Conservation (phyloP, 2,888 invertebrate species). For the Lamellibrachia columna region DNA sequence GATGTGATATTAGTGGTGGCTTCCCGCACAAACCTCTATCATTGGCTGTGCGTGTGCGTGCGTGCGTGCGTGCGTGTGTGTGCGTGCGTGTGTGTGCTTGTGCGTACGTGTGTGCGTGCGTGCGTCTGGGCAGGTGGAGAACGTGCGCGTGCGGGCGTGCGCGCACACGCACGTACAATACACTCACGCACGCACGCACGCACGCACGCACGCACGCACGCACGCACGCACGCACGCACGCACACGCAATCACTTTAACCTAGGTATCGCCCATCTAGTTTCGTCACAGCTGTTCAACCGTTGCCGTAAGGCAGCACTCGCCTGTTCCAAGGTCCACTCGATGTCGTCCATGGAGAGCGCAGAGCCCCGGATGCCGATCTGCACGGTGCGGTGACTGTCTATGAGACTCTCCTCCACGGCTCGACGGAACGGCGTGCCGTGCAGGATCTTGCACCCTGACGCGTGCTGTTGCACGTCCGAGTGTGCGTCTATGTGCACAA, state of each 20-base stretch:
- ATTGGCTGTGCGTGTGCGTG: neutral
- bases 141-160: neutral
- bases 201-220: neutral
- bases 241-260: no score
- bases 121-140: neutral
- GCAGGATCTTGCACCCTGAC: constrained; percentile 59
- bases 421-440: constrained; percentile 59
- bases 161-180: neutral
- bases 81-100: neutral
- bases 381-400: constrained; percentile 55
- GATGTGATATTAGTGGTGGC: neutral
- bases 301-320: neutral
- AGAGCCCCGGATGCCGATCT: constrained; percentile 62
- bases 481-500: constrained; percentile 65
- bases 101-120: neutral
- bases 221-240: neutral
- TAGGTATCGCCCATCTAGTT: no score
- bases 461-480: constrained; percentile 56
- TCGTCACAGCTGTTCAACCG: neutral
- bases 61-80: neutral
- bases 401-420: constrained; percentile 61
- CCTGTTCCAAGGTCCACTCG: constrained; percentile 49
- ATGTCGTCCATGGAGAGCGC: constrained; percentile 49
- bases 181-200: neutral
- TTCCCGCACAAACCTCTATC: neutral